These are phyloP conservation scores for Limnothrissa miodon DNA, from an alignment of 2,113 vertebrate genomes.

Conservation along the genomic window DNA sequence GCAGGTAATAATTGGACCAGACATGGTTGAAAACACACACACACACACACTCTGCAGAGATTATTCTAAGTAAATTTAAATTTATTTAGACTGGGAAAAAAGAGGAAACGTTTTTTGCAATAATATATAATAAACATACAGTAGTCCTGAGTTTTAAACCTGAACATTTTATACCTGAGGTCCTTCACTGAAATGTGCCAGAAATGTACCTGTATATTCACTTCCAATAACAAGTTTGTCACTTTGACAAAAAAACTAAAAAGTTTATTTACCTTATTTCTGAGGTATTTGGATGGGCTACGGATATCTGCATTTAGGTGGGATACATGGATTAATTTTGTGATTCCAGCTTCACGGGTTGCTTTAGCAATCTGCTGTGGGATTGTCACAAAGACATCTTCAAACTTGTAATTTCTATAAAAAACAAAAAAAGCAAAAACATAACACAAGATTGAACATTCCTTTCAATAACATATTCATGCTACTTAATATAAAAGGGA, in stretches of 20 bases:
- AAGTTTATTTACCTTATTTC: slow-evolving; percentile 79
- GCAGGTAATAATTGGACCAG: not conserved
- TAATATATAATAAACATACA: too few species aligned
- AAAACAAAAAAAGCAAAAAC: slow-evolving; percentile 31
- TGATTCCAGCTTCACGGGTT: slow-evolving; percentile 80
- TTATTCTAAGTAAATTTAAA: too few species aligned
- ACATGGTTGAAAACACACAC: not conserved
- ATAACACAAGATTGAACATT: not conserved
- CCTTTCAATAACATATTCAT: not conserved
- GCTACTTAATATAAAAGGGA: not conserved
- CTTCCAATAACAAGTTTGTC: too few species aligned
- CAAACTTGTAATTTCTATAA: slow-evolving; percentile 83
- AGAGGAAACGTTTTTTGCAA: too few species aligned
- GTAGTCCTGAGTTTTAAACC: too few species aligned
- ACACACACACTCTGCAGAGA: not conserved
- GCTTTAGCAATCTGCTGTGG: slow-evolving; percentile 80
- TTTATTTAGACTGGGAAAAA: too few species aligned
- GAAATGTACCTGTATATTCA: too few species aligned
- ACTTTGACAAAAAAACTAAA: not conserved
- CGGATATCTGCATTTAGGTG: slow-evolving; percentile 91
- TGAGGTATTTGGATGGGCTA: slow-evolving; percentile 89
- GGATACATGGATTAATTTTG: slow-evolving; percentile 87
- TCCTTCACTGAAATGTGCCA: too few species aligned
- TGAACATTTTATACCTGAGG: too few species aligned
- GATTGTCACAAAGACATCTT: slow-evolving; percentile 84